phyloP scores from a whole-genome alignment of 2,113 vertebrate genomes.

The Eira barbara region DNA sequence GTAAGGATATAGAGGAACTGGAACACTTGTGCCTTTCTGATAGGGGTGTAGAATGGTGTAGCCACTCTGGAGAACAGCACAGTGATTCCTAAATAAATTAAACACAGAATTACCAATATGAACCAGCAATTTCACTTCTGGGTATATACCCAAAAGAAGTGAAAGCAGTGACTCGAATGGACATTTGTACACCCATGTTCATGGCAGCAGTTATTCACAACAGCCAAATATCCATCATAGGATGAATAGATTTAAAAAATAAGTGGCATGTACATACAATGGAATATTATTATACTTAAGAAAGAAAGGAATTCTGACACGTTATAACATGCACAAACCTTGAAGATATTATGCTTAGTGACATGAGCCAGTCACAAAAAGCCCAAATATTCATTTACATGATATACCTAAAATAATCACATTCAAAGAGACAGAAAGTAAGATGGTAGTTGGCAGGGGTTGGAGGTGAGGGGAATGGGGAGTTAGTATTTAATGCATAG shows the following conservation, averaged over 20 bases:
- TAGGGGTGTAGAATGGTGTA: not conserved
- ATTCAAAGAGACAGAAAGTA: not conserved
- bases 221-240: not conserved
- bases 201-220: not conserved
- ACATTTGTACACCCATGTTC: not conserved
- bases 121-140: not conserved
- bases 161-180: not conserved
- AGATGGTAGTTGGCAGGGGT: not conserved
- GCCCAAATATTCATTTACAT: not conserved
- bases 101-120: not conserved
- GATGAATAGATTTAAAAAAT: not conserved
- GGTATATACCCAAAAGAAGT: not conserved
- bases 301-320: not conserved
- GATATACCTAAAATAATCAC: not conserved
- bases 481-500: not conserved
- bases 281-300: not conserved
- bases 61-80: not conserved
- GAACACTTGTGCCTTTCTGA: not conserved
- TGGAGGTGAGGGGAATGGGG: not conserved
- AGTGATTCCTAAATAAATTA: not conserved
- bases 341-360: not conserved
- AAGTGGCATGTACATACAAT: not conserved
- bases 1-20: not conserved
- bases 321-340: not conserved
- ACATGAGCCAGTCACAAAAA: slow-evolving; percentile 13